phyloP scores from a whole-genome alignment of 2,888 invertebrate genomes.

The Elysia crispata region DNA sequence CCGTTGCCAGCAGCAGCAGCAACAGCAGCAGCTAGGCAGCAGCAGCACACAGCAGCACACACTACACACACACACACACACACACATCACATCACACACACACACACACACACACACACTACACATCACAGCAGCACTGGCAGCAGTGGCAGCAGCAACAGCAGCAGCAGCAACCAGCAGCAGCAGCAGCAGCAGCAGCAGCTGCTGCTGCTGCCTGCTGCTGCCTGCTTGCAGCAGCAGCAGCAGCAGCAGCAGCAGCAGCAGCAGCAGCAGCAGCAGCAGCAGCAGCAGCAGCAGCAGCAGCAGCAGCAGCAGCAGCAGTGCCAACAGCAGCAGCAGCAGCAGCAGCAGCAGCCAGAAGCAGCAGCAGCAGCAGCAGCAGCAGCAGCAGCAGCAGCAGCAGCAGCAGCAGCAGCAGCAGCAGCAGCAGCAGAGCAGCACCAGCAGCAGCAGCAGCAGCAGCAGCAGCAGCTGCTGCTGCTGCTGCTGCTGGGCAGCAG shows the following conservation, averaged over 20 bases:
- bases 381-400: too few relatives aligned
- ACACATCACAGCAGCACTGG: neutral
- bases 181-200: too few relatives aligned
- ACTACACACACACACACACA: too few relatives aligned
- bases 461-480: neutral
- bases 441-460: too few relatives aligned
- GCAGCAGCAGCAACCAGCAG: too few relatives aligned
- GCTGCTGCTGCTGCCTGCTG: neutral
- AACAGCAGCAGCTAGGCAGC: too few relatives aligned
- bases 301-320: constrained; percentile 1
- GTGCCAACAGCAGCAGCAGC: neutral
- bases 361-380: too few relatives aligned
- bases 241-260: neutral
- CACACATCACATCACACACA: too few relatives aligned
- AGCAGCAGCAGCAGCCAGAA: too few relatives aligned
- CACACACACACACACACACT: too few relatives aligned
- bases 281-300: neutral
- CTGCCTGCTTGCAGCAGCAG: neutral
- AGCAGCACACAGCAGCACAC: neutral
- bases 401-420: constrained; percentile 9
- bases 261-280: neutral
- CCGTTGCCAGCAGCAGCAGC: neutral
- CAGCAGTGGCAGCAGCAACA: neutral
- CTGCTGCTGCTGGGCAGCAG: too few relatives aligned
- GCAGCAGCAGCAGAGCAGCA: too few relatives aligned